Conservation (phyloP, 2,888 invertebrate species). For the Yponomeuta plumbellus region DNA sequence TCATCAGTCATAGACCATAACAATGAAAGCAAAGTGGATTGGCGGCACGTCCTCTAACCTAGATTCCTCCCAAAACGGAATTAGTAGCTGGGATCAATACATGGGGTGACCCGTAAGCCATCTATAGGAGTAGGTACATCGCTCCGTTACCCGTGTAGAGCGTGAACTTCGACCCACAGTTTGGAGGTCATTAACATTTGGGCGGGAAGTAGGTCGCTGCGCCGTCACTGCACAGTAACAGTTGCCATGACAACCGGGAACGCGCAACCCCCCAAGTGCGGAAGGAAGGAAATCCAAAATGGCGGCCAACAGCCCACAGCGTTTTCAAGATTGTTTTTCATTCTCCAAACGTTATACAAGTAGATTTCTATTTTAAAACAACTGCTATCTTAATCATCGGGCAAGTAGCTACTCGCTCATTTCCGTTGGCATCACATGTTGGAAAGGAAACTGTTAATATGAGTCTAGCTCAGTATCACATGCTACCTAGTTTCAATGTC, state of each 20-base stretch:
- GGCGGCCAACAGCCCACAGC: slow-evolving; percentile 24
- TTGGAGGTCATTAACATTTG: slow-evolving; percentile 77
- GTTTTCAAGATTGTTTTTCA: slow-evolving; percentile 15
- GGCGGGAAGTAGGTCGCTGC: slow-evolving; percentile 58
- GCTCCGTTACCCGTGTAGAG: slow-evolving; percentile 51
- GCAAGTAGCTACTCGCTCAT: slow-evolving; percentile 26
- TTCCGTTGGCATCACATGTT: not conserved
- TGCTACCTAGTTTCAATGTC: not conserved
- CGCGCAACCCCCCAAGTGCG: slow-evolving; percentile 29
- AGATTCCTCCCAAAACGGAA: slow-evolving; percentile 54
- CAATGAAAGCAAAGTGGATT: not conserved
- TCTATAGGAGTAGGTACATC: slow-evolving; percentile 17
- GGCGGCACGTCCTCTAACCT: slow-evolving; percentile 47
- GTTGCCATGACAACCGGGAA: slow-evolving; percentile 48
- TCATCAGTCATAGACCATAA: not conserved
- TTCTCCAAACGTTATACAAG: too few species aligned
- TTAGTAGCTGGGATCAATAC: slow-evolving; percentile 58
- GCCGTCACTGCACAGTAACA: slow-evolving; percentile 36
- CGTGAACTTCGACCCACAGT: slow-evolving; percentile 75
- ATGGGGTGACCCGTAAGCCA: slow-evolving; percentile 56
- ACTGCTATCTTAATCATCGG: not conserved
- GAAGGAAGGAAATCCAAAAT: slow-evolving; percentile 10
- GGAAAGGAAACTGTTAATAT: not conserved
- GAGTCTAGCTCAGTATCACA: not conserved
- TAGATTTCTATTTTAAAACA: too few species aligned